Evolutionary conservation across 2,888 invertebrate genomes (phyloP).

Genomic region (Noctua pronuba): DNA sequence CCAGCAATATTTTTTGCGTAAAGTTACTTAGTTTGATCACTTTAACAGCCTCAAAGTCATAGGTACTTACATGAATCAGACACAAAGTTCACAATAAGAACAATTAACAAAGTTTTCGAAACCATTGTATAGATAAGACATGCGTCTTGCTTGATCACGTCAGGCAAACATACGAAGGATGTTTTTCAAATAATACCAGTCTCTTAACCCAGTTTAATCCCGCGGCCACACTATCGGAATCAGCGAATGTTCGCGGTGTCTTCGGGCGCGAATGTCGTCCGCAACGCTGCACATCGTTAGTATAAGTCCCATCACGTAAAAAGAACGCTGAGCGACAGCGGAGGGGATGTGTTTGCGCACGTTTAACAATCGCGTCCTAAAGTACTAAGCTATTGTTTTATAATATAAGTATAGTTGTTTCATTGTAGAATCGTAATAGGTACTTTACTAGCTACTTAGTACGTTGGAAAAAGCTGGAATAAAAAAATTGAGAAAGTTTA

Average conservation of each 20-base stretch:
- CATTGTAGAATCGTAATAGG: no score
- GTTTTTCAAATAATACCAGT: neutral
- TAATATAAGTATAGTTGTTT: no score
- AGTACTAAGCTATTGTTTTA: no score
- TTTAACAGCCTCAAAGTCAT: neutral
- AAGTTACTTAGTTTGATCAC: no score
- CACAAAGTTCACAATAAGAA: conserved; percentile 42
- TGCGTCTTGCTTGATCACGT: neutral
- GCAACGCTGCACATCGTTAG: neutral
- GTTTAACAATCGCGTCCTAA: no score
- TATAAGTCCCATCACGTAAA: no score
- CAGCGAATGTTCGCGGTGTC: neutral
- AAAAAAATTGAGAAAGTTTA: no score
- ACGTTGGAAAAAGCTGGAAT: no score
- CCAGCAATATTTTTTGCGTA: no score
- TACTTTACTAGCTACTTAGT: no score
- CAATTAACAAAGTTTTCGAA: conserved; percentile 38
- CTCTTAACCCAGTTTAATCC: neutral
- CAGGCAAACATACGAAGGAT: neutral
- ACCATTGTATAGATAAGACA: conserved; percentile 33
- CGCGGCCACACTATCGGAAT: conserved; percentile 11
- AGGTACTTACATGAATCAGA: conserved; percentile 55
- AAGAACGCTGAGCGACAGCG: no score
- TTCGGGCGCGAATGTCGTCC: neutral
- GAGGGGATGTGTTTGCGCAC: no score